Evolutionary conservation across 2,113 vertebrate species (phyloP).

Genomic region (Sinosuthora webbiana): DNA sequence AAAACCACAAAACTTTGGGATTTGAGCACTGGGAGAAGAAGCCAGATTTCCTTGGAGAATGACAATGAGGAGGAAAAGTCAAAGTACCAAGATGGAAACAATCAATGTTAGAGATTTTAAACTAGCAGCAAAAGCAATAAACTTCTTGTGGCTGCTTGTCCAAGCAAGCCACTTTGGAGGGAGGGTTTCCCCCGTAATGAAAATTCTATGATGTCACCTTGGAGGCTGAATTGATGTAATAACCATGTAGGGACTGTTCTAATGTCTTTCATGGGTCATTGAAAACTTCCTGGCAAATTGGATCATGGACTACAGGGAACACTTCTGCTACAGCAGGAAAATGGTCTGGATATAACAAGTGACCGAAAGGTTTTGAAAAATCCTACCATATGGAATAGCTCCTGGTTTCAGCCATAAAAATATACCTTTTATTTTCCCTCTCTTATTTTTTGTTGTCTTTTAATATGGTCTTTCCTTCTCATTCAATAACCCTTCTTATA

Average conservation of each 20-base stretch:
- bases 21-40: not conserved
- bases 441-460: constrained; percentile 18
- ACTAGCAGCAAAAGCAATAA: not conserved
- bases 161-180: not conserved
- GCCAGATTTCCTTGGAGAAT: not conserved
- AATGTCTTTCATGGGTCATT: not conserved
- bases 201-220: not conserved
- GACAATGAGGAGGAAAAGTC: not conserved
- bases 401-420: not conserved
- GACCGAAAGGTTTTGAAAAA: not conserved
- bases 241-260: constrained; percentile 1
- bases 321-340: not conserved
- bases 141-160: not conserved
- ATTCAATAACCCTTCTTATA: constrained; percentile 3
- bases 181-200: not conserved
- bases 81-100: not conserved
- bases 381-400: not conserved
- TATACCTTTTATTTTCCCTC: not conserved
- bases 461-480: not conserved
- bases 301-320: not conserved
- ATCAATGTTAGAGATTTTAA: not conserved
- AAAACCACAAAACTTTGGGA: not conserved
- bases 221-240: not conserved
- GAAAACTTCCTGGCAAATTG: constrained; percentile 10
- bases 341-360: not conserved